Evolutionary conservation across 2,113 vertebrate species (phyloP).

Genomic region (Hypomesus transpacificus): DNA sequence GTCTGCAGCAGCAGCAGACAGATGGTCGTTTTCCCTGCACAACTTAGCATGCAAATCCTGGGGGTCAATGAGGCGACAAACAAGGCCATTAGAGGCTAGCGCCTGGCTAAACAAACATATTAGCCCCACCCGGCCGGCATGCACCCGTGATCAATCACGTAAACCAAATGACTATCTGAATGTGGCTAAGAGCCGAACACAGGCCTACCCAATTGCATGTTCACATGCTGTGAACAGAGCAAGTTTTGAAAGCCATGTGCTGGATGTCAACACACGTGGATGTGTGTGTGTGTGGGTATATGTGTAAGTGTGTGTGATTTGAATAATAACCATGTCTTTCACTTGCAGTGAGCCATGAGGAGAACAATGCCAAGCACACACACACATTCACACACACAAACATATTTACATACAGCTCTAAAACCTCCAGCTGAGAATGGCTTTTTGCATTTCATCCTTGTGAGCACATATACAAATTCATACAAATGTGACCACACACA

Average conservation of each 20-base stretch:
- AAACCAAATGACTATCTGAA: too few species aligned
- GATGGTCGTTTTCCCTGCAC: conserved; percentile 29
- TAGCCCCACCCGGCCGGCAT: background rate
- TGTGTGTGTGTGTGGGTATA: background rate
- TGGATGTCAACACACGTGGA: background rate
- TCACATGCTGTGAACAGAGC: background rate
- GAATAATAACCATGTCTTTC: background rate
- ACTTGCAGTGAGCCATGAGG: too few species aligned
- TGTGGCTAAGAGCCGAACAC: background rate
- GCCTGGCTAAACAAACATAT: conserved; percentile 29
- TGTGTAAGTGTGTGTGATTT: background rate
- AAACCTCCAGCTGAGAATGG: too few species aligned
- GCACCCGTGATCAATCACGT: background rate
- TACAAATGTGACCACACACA: too few species aligned
- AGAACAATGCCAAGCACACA: background rate
- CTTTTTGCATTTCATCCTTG: too few species aligned
- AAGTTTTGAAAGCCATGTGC: background rate
- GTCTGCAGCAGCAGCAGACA: conserved; percentile 8
- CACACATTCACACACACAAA: conserved; percentile 14
- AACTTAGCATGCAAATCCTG: conserved; percentile 41
- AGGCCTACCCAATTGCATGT: background rate
- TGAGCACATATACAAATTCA: too few species aligned
- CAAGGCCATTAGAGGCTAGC: conserved; percentile 41
- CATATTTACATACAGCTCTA: background rate
- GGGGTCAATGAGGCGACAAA: conserved; percentile 39